phyloP scores from a whole-genome alignment of 2,888 invertebrate species.

The Drosophila kambysellisi region DNA sequence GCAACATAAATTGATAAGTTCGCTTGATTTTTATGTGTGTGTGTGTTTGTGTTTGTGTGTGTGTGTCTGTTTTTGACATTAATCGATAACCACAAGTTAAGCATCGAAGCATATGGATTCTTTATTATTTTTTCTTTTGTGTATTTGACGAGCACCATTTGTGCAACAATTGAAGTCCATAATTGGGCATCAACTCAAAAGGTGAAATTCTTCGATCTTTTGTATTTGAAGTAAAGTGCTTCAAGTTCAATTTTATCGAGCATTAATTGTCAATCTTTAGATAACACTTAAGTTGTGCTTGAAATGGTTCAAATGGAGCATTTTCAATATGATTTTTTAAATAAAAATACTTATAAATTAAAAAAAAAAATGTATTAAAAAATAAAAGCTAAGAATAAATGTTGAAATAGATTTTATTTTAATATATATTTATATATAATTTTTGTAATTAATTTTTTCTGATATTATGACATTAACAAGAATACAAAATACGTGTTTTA shows the following conservation, averaged over 20 bases:
- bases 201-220: not conserved
- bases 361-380: not conserved
- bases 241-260: not conserved
- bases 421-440: too few species aligned
- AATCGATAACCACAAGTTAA: not conserved
- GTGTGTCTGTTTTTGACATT: not conserved
- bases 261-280: not conserved
- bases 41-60: not conserved
- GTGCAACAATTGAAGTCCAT: not conserved
- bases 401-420: too few species aligned
- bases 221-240: not conserved
- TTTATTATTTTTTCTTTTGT: not conserved
- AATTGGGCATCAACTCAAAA: not conserved
- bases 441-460: not conserved
- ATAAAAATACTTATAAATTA: not conserved
- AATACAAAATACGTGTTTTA: not conserved
- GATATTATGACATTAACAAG: not conserved
- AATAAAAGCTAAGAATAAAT: too few species aligned
- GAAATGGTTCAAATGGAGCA: not conserved
- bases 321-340: not conserved
- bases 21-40: not conserved
- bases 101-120: not conserved
- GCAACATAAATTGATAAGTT: constrained; percentile 25
- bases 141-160: not conserved
- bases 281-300: not conserved